Conservation (phyloP, 2,888 invertebrate genomes). For the Oasisia sp. region DNA sequence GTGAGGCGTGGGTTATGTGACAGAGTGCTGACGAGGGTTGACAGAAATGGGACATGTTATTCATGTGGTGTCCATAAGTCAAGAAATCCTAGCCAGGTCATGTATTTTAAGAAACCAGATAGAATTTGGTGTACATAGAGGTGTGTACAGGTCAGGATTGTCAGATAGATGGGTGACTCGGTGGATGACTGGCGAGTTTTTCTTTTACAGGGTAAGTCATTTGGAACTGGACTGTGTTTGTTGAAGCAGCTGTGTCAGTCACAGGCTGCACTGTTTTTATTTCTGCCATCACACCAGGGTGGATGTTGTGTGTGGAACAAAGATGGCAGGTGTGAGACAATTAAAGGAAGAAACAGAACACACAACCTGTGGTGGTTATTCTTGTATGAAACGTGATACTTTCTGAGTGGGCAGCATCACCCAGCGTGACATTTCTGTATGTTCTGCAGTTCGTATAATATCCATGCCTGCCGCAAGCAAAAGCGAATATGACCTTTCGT, state of each 20-base stretch:
- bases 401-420: not conserved
- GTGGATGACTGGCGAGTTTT: not conserved
- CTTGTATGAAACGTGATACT: too few species aligned
- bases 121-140: not conserved
- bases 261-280: too few species aligned
- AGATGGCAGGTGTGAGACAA: too few species aligned
- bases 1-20: not conserved
- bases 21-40: not conserved
- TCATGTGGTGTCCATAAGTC: not conserved
- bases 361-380: too few species aligned
- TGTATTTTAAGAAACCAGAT: constrained; percentile 13
- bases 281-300: too few species aligned
- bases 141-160: not conserved
- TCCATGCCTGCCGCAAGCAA: too few species aligned
- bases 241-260: too few species aligned
- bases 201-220: not conserved
- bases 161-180: not conserved
- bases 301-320: too few species aligned
- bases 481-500: too few species aligned
- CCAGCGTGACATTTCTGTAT: not conserved
- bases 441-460: too few species aligned
- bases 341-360: too few species aligned
- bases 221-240: too few species aligned
- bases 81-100: not conserved
- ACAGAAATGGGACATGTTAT: not conserved